Percentiles rank a stretch among this genome's conserved stretches.
Conservation (phyloP, 2,888 invertebrate genomes). For the Microplitis manilae region DNA sequence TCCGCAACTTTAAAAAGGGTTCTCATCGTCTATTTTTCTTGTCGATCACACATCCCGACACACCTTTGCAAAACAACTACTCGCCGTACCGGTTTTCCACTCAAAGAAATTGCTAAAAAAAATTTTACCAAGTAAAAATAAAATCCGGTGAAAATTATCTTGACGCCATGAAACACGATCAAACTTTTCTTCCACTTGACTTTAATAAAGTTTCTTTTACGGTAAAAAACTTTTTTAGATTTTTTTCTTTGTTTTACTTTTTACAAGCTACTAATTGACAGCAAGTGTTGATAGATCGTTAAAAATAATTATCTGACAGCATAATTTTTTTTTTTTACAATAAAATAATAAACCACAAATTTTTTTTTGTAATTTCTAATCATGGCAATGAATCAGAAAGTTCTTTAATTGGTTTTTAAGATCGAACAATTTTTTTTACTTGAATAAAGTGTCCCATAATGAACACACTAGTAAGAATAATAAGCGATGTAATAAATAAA, state of each 20-base stretch:
- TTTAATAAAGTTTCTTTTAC: background rate
- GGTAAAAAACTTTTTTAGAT: conserved; percentile 5
- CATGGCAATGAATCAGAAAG: background rate
- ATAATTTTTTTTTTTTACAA: background rate
- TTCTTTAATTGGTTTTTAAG: background rate
- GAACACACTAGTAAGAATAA: too few species aligned
- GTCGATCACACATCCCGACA: conserved; percentile 49
- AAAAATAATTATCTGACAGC: background rate
- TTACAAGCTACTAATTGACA: conserved; percentile 7
- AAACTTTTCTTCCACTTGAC: conserved; percentile 8
- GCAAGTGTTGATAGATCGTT: background rate
- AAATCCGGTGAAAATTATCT: background rate
- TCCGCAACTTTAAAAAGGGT: conserved; percentile 18
- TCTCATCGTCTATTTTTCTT: conserved; percentile 25
- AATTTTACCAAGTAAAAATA: conserved; percentile 11
- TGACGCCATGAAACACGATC: background rate
- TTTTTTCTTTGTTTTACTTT: background rate
- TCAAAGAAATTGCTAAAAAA: conserved; percentile 10
- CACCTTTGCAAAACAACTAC: conserved; percentile 43
- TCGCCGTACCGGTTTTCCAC: conserved; percentile 9
- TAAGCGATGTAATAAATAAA: too few species aligned
- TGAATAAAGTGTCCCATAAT: too few species aligned
- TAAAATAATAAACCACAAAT: background rate
- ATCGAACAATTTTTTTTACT: background rate
- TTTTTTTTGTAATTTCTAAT: too few species aligned